A percentile compares a stretch with the other conserved stretches of the same genome.
These are phyloP conservation scores for Chrysolina haemoptera DNA, from an alignment of 2,888 invertebrate species.

Conservation along the genomic window DNA sequence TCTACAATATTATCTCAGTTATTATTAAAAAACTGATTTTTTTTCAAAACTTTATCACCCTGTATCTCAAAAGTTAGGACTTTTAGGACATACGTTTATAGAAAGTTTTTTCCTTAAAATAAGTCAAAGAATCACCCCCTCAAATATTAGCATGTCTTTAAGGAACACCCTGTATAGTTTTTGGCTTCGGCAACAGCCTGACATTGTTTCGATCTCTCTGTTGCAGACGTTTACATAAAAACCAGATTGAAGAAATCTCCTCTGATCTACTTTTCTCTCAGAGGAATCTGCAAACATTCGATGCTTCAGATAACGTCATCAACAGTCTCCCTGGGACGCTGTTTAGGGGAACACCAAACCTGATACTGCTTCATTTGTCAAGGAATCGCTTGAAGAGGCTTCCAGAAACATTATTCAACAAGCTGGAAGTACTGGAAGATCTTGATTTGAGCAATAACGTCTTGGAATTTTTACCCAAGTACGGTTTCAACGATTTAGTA, in stretches of 20 bases:
- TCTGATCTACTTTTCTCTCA: conserved; percentile 74
- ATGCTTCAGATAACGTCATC: conserved; percentile 79
- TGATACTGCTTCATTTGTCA: conserved; percentile 78
- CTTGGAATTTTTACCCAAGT: conserved; percentile 74
- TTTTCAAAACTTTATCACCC: too few relatives aligned
- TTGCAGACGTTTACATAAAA: conserved; percentile 78
- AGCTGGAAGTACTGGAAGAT: conserved; percentile 75
- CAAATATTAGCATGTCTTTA: too few relatives aligned
- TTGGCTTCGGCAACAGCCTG: too few relatives aligned
- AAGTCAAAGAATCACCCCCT: too few relatives aligned
- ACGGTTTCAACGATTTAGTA: conserved; percentile 73
- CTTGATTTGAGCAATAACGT: conserved; percentile 81
- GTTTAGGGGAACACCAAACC: conserved; percentile 74
- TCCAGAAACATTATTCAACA: conserved; percentile 74
- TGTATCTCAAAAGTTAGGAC: too few relatives aligned
- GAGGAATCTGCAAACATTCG: conserved; percentile 77
- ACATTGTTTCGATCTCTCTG: too few relatives aligned
- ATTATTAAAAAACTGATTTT: too few relatives aligned
- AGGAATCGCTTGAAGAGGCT: conserved; percentile 76
- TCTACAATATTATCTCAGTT: too few relatives aligned
- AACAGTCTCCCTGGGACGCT: conserved; percentile 73
- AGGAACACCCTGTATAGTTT: too few relatives aligned
- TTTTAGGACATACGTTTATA: too few relatives aligned
- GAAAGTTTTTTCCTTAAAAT: too few relatives aligned
- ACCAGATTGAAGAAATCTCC: conserved; percentile 76